Evolutionary conservation across 2,888 invertebrate genomes (phyloP).

Genomic region (Diarsia dahlii): DNA sequence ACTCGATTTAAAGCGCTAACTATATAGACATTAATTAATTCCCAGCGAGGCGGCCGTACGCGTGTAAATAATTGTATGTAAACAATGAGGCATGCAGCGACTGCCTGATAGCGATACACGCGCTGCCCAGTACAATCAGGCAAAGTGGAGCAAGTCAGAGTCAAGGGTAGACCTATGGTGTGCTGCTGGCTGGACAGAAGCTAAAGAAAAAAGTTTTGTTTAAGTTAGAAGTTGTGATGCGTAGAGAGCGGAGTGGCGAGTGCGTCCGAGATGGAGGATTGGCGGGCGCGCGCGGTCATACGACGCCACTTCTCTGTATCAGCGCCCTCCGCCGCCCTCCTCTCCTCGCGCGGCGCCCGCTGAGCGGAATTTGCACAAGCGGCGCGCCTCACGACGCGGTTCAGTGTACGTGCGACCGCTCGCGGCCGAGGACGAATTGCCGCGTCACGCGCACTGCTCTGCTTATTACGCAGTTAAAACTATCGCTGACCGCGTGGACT

Average conservation of each 20-base stretch:
- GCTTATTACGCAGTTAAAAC: slow-evolving; percentile 89
- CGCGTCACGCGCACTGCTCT: slow-evolving; percentile 79
- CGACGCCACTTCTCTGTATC: slow-evolving; percentile 85
- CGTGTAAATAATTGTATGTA: slow-evolving; percentile 66
- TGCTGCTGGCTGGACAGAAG: background rate
- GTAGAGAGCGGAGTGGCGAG: slow-evolving; percentile 66
- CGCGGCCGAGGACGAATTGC: slow-evolving; percentile 83
- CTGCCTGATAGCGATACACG: slow-evolving; percentile 49
- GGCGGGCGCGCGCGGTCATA: slow-evolving; percentile 78
- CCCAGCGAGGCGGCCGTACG: slow-evolving; percentile 40
- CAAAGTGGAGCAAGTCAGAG: background rate
- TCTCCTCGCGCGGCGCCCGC: slow-evolving; percentile 76
- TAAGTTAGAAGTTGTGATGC: slow-evolving; percentile 38
- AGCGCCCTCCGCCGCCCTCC: slow-evolving; percentile 78
- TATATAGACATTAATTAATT: slow-evolving; percentile 44
- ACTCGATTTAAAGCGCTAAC: slow-evolving; percentile 45
- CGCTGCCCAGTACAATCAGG: slow-evolving; percentile 19
- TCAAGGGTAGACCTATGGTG: slow-evolving; percentile 3
- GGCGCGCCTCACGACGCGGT: slow-evolving; percentile 82
- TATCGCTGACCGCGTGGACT: slow-evolving; percentile 87
- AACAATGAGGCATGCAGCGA: slow-evolving; percentile 65
- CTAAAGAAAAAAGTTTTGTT: slow-evolving; percentile 44
- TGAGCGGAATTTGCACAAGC: slow-evolving; percentile 86
- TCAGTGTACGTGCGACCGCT: slow-evolving; percentile 89
- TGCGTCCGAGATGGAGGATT: slow-evolving; percentile 79